These are phyloP conservation scores for Chydorus sphaericus DNA, from an alignment of 2,888 invertebrate genomes.

Conservation along the genomic window DNA sequence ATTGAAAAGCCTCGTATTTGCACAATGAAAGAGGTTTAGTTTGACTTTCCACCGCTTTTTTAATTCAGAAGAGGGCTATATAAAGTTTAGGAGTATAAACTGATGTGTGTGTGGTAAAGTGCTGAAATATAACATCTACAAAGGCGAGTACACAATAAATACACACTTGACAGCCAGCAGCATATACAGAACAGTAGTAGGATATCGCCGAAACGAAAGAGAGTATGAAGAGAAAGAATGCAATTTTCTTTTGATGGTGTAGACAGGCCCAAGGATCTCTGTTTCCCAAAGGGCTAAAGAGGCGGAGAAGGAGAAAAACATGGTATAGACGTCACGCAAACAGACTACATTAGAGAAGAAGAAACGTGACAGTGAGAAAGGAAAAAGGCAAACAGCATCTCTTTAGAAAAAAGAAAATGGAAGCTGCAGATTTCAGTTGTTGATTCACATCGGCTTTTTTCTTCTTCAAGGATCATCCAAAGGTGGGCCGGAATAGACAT, in stretches of 20 bases:
- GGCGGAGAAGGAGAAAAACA: background rate
- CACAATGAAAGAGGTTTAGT: too few species aligned
- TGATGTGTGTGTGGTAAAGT: too few species aligned
- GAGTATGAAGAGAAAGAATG: background rate
- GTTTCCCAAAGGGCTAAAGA: background rate
- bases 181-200: too few species aligned
- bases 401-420: background rate
- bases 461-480: background rate
- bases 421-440: background rate
- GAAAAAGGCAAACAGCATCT: background rate
- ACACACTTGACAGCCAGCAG: too few species aligned
- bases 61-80: too few species aligned
- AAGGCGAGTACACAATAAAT: too few species aligned
- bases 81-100: too few species aligned
- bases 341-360: background rate
- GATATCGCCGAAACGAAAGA: background rate
- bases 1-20: too few species aligned
- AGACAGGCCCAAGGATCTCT: background rate
- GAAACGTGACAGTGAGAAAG: background rate
- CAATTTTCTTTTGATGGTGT: background rate
- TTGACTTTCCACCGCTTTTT: too few species aligned
- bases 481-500: background rate
- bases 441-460: background rate
- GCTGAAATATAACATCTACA: too few species aligned
- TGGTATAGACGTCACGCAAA: background rate